Conservation (phyloP, 2,888 invertebrate species). For the Patella pellucida region DNA sequence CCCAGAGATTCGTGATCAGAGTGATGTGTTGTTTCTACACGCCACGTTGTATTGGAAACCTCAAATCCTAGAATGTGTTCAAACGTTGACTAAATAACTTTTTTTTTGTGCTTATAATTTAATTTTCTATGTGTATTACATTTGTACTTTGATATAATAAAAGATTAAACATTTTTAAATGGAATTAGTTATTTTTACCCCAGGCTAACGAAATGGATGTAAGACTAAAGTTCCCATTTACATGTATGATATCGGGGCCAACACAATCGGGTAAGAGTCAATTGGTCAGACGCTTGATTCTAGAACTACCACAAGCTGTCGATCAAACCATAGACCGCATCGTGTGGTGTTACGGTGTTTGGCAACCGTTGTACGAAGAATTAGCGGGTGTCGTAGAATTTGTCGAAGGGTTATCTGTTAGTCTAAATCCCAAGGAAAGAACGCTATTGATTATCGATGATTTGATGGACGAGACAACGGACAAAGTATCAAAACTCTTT, state of each 20-base stretch:
- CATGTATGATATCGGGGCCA: background rate
- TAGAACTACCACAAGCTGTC: background rate
- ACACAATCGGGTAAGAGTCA: background rate
- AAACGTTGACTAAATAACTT: too few species aligned
- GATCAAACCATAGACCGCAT: background rate
- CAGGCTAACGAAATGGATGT: background rate
- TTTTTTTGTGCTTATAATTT: too few species aligned
- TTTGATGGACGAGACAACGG: constrained; percentile 15
- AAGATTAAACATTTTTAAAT: too few species aligned
- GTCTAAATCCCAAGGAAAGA: background rate
- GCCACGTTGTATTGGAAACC: too few species aligned
- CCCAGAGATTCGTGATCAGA: too few species aligned
- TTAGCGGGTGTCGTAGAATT: background rate
- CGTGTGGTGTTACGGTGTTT: constrained; percentile 17
- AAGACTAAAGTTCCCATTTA: background rate
- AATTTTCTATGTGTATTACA: too few species aligned
- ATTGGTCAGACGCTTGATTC: background rate
- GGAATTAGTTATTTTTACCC: too few species aligned
- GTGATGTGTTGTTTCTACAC: too few species aligned
- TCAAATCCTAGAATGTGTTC: too few species aligned
- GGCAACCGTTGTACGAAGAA: constrained; percentile 8
- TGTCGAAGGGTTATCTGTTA: constrained; percentile 12
- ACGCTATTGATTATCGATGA: constrained; percentile 17
- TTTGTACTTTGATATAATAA: too few species aligned
- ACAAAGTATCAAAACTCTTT: constrained; percentile 15